Evolutionary conservation across 2,888 invertebrate species (phyloP), one percentile per base, ranked within the genome.

Genomic region (Auanema sp.): DNA sequence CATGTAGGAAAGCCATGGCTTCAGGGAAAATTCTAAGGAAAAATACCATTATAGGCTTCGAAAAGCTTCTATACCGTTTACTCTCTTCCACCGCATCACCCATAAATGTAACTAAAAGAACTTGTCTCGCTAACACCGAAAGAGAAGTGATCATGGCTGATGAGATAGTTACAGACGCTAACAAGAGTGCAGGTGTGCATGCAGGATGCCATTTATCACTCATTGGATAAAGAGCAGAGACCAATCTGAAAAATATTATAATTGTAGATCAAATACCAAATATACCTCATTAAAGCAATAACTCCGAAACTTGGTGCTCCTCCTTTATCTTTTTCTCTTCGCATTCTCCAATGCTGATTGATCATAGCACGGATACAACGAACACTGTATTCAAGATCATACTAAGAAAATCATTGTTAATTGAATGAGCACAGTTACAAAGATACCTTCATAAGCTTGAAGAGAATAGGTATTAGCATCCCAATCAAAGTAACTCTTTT

Each of bases 131-230:
- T 12, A 72, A 44, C 14, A 63, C 58, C 1, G 24, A 21, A 33
- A 70, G 53, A 54, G 60, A 66, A 11, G 63, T 54, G 25, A 76
- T 58, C 50, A 69, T 68, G 1, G 72, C 68, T n/a, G 64, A 50
- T 12, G 69, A 69, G 14, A 68, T 60, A 5, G 64, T 63, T 84
- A 92, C 90, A 44, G 90, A 89, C 85, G 94, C 91, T 76, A 93
- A 92, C 69, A 91, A 87, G 75, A 91, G 80, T 24, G 88, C 85
- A n/a, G 93, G 93, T 14, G 92, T 92, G n/a, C 91, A 90, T 3
- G 95, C 89, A 0, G 90, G 90, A 87, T 96, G 95, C 47, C 90
- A 88, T 83, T 90, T 92, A 85, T 96, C 95, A 0, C 94, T 93
- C 0, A 93, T 90, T 0, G 94, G 91, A 85, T 91, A 96, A 59